A percentile compares a stretch with the other conserved stretches of the same genome.
Evolutionary conservation across 2,888 invertebrate species (phyloP).

Genomic region (Eilema sororculum): DNA sequence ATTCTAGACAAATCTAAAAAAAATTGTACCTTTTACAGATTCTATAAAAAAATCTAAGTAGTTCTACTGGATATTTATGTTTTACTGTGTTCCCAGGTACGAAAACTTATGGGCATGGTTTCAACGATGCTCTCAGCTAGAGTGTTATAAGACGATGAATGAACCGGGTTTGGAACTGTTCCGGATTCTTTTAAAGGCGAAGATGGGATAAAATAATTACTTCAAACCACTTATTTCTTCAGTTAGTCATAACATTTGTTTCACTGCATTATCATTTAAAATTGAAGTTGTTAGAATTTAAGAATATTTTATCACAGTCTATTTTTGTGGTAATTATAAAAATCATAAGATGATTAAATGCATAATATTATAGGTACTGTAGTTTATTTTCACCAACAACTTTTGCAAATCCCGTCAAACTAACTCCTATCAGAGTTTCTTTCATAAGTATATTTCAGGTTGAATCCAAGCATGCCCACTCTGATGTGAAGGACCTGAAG

Average conservation of each 20-base stretch:
- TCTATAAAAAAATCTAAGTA: too few relatives aligned
- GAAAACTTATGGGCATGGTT: conserved; percentile 66
- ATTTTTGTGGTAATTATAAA: too few relatives aligned
- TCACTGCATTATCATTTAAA: too few relatives aligned
- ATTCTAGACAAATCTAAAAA: background rate
- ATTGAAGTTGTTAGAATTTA: background rate
- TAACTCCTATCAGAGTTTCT: too few relatives aligned
- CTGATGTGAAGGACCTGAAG: too few relatives aligned
- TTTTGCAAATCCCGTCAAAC: too few relatives aligned
- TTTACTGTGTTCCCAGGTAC: conserved; percentile 56
- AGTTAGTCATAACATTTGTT: background rate
- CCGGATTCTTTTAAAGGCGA: conserved; percentile 39
- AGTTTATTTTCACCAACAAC: background rate
- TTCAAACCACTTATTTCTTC: background rate
- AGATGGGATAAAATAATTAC: conserved; percentile 39
- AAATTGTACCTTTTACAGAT: too few relatives aligned
- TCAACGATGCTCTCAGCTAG: conserved; percentile 59
- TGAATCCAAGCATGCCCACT: too few relatives aligned
- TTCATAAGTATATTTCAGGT: too few relatives aligned
- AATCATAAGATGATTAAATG: background rate
- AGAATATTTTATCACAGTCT: background rate
- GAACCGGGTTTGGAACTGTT: conserved; percentile 45
- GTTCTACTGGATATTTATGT: background rate
- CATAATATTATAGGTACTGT: background rate
- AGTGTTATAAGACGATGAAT: conserved; percentile 67